phyloP scores from a whole-genome alignment of 2,797 vertebrate species.

The Eulemur rubriventer region DNA sequence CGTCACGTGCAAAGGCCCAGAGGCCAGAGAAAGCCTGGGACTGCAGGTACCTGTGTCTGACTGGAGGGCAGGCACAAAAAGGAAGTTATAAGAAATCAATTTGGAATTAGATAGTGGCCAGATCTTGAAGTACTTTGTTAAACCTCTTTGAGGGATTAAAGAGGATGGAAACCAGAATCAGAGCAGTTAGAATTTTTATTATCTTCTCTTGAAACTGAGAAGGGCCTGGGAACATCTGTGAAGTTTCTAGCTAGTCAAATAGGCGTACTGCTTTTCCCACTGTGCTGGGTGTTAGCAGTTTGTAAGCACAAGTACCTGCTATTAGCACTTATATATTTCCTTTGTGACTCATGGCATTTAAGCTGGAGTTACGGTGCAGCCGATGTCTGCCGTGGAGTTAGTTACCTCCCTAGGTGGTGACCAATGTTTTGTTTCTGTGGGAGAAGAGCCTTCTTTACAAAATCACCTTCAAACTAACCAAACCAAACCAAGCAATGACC shows the following conservation, averaged over 20 bases:
- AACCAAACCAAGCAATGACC: not conserved
- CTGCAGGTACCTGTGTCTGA: not conserved
- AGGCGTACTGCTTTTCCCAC: not conserved
- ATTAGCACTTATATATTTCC: slow-evolving; percentile 44
- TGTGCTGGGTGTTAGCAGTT: slow-evolving; percentile 7
- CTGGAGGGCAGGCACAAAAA: not conserved
- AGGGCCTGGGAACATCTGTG: not conserved
- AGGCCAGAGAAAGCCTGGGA: not conserved
- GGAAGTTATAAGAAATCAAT: not conserved
- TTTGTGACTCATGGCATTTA: slow-evolving; percentile 34
- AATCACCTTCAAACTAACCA: slow-evolving; percentile 52
- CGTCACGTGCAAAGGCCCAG: not conserved
- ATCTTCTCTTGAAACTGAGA: not conserved
- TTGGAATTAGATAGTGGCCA: not conserved
- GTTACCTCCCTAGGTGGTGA: slow-evolving; percentile 35
- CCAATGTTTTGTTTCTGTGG: slow-evolving; percentile 55
- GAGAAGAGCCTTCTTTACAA: slow-evolving; percentile 56
- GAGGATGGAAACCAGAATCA: fast-evolving
- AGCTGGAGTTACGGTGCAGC: not conserved
- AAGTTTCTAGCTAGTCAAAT: not conserved
- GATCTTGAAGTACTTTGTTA: not conserved
- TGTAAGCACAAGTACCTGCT: not conserved
- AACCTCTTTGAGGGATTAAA: not conserved
- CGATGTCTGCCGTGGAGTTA: not conserved
- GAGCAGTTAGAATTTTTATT: not conserved